These are phyloP conservation scores for Pseudomyrmex dendroicus DNA, from an alignment of 1,140 invertebrate species.

Conservation along the genomic window DNA sequence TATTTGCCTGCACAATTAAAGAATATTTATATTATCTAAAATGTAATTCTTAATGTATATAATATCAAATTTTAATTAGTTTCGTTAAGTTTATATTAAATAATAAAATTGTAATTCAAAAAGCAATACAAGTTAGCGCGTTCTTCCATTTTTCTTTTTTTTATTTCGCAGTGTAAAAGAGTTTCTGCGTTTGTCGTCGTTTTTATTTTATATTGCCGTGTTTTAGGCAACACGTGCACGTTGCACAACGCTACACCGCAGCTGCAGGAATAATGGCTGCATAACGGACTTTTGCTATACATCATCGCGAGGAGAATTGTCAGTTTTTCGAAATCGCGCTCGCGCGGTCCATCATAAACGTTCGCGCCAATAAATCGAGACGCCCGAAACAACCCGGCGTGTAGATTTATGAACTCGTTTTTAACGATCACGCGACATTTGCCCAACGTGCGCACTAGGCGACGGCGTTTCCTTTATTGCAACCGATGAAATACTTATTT, in stretches of 20 bases:
- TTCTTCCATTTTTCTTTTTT: neutral
- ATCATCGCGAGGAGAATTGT: slow-evolving; percentile 43
- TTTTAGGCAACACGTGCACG: neutral
- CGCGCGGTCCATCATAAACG: slow-evolving; percentile 42
- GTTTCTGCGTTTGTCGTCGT: neutral
- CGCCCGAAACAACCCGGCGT: slow-evolving; percentile 1
- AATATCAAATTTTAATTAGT: neutral
- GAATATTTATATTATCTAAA: neutral
- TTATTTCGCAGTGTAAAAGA: neutral
- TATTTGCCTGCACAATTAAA: neutral
- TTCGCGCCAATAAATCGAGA: slow-evolving; percentile 42
- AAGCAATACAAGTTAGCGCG: neutral
- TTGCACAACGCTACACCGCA: slow-evolving; percentile 16
- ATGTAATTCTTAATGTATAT: neutral
- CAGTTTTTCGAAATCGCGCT: slow-evolving; percentile 44
- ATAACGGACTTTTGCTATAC: slow-evolving; percentile 26
- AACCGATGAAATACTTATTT: neutral
- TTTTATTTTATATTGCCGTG: slow-evolving; percentile 17
- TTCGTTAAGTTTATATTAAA: neutral
- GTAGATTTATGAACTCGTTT: slow-evolving; percentile 18
- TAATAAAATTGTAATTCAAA: neutral
- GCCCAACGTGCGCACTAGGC: neutral
- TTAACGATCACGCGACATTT: slow-evolving; percentile 17
- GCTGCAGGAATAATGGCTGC: slow-evolving; percentile 33
- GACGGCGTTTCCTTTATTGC: neutral